Percentiles rank a stretch among this genome's conserved stretches.
phyloP scores from a whole-genome alignment of 53 echinoderm and acorn worm genomes.

The Holothuria leucospilota region DNA sequence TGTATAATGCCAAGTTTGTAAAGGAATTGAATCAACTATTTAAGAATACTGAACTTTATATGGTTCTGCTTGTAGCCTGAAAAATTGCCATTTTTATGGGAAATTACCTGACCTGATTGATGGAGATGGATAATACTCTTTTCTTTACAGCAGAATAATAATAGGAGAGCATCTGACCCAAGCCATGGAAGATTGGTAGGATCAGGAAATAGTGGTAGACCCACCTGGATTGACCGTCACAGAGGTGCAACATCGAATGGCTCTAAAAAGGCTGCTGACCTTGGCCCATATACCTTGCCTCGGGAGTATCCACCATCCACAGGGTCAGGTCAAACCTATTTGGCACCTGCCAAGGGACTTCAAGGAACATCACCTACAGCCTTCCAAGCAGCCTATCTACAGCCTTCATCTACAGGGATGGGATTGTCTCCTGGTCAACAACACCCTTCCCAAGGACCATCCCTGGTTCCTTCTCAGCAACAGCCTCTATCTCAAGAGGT shows the following conservation, averaged over 20 bases:
- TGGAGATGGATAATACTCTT: no score
- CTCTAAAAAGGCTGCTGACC: background rate
- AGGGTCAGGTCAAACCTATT: background rate
- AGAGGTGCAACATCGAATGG: background rate
- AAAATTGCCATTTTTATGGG: no score
- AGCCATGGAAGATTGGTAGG: background rate
- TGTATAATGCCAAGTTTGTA: no score
- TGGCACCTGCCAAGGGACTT: background rate
- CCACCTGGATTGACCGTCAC: background rate
- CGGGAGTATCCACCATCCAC: slow-evolving; percentile 13
- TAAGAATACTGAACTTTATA: no score
- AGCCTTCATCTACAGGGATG: background rate
- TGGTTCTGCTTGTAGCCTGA: no score
- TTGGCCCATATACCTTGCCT: slow-evolving; percentile 28
- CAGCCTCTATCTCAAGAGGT: no score
- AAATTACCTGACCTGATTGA: no score
- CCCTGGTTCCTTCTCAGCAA: no score
- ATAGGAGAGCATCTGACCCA: slow-evolving; percentile 32
- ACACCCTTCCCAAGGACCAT: no score
- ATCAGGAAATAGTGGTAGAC: background rate
- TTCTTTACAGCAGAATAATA: slow-evolving; percentile 29
- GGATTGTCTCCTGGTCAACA: no score
- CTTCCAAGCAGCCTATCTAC: slow-evolving; percentile 36
- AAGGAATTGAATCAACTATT: no score
- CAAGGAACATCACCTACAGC: background rate